Evolutionary conservation across 1,140 invertebrate species (phyloP), one percentile per base, ranked within the genome.

Genomic region (Saccostrea glomerata): DNA sequence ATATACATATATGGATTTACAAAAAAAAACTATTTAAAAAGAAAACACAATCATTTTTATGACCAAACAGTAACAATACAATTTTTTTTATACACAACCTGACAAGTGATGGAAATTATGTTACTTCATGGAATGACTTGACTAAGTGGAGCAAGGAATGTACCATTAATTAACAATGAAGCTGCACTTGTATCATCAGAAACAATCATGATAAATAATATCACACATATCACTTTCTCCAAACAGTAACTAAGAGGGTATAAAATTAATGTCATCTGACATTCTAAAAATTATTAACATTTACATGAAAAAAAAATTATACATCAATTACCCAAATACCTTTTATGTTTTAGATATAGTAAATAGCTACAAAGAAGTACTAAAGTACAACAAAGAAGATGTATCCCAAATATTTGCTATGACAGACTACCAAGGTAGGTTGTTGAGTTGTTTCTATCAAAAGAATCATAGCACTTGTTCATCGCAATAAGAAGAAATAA

Each of bases 1-100:
- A 77, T 77, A 77, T 77, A 77, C 70, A 77, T 77, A 77, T 77
- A 77, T 77, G 70, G 70, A 77, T 77, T 77, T 77, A 77, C 70
- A 77, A 77, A 77, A 77, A 77, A 36, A 36, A 47, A 47, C 7
- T 36, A 77, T 77, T 25, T 36, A 77, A 77, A 36, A 36, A 36
- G 30, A 60, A 73, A 77, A 77, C 70, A 77, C 70, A 77, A 77
- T 36, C 25, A 77, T 77, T 63, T 20, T 63, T 63, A 63, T 63
- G 17, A 20, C n/a, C 58, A n/a, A 63, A 20, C 58, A 63, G 58
- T 63, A 63, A 63, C 58, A 20, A 63, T 63, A 63, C 58, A 63
- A 20, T 11, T 60, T 47, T 47, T 47, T 47, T 9, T 47, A 7
- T 2, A 47, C 47, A 47, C 47, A 47, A 47, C 47, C 47, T 36